Evolutionary conservation across 2,797 vertebrate species (phyloP).

Genomic region (Orientallactaga sibirica): DNA sequence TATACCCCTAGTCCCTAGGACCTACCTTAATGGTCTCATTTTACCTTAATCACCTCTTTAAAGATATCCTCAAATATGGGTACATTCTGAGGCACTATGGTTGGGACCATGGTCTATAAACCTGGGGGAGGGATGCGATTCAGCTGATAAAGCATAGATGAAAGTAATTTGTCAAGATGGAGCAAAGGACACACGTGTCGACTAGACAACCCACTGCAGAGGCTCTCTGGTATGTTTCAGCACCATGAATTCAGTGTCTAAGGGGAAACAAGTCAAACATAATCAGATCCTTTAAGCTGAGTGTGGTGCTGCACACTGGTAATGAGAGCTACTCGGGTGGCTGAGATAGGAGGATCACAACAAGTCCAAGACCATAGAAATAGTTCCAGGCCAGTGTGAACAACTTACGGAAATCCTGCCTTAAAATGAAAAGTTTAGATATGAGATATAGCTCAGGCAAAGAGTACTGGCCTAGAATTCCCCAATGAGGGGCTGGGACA

Average conservation of each 20-base stretch:
- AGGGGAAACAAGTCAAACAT: constrained; percentile 58
- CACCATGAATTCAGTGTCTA: constrained; percentile 21
- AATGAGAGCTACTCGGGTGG: not conserved
- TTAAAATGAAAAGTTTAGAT: not conserved
- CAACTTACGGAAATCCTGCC: not conserved
- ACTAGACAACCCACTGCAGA: not conserved
- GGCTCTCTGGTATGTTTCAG: constrained; percentile 20
- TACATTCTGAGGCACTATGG: not conserved
- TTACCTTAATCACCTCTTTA: not conserved
- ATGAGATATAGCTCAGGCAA: not conserved
- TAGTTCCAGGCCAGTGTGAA: not conserved
- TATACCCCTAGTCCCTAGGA: too few species aligned
- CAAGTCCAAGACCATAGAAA: not conserved
- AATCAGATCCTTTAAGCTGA: constrained; percentile 49
- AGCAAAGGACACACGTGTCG: not conserved
- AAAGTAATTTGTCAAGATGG: not conserved
- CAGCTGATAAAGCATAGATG: not conserved
- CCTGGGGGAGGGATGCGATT: not conserved
- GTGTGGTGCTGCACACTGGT: not conserved
- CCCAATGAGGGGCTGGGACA: too few species aligned
- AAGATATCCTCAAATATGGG: not conserved
- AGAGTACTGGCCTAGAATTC: too few species aligned
- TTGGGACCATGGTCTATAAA: not conserved
- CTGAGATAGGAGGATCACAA: not conserved
- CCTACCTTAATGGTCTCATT: too few species aligned